Percentiles rank a stretch among this genome's conserved stretches.
Conservation (phyloP, 2,888 invertebrate genomes). For the Agriopis marginaria region DNA sequence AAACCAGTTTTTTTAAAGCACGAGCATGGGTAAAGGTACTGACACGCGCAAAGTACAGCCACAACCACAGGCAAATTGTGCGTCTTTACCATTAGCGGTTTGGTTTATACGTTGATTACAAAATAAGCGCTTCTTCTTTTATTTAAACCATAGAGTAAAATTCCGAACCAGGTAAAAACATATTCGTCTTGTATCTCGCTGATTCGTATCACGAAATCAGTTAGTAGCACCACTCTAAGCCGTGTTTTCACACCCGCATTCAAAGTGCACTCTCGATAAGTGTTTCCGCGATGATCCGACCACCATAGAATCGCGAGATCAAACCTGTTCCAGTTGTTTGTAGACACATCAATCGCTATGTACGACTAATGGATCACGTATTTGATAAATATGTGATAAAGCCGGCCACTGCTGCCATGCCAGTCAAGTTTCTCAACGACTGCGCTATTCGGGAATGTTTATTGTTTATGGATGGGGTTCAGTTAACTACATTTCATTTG, state of each 20-base stretch:
- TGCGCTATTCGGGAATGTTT: conserved; percentile 20
- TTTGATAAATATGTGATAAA: conserved; percentile 41
- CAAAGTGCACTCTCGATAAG: conserved; percentile 27
- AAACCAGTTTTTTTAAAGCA: too few species aligned
- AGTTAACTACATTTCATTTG: conserved; percentile 16
- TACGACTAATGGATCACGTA: conserved; percentile 44
- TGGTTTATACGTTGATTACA: too few species aligned
- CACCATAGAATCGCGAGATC: conserved; percentile 12
- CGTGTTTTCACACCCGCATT: conserved; percentile 14
- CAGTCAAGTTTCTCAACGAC: conserved; percentile 24
- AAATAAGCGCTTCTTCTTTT: too few species aligned
- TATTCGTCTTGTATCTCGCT: background rate
- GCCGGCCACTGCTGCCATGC: conserved; percentile 2
- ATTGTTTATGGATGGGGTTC: conserved; percentile 22
- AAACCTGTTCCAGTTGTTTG: conserved; percentile 33
- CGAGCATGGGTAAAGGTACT: too few species aligned
- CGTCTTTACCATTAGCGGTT: too few species aligned
- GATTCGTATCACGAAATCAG: background rate
- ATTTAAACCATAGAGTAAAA: background rate
- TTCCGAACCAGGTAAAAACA: background rate
- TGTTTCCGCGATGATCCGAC: conserved; percentile 22
- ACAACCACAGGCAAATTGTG: too few species aligned
- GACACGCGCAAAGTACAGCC: too few species aligned
- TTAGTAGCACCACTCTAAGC: background rate
- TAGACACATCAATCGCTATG: conserved; percentile 34